Evolutionary conservation across 2,888 invertebrate genomes (phyloP), one percentile per base, ranked within the genome.

Genomic region (Taphrorychus bicolor): DNA sequence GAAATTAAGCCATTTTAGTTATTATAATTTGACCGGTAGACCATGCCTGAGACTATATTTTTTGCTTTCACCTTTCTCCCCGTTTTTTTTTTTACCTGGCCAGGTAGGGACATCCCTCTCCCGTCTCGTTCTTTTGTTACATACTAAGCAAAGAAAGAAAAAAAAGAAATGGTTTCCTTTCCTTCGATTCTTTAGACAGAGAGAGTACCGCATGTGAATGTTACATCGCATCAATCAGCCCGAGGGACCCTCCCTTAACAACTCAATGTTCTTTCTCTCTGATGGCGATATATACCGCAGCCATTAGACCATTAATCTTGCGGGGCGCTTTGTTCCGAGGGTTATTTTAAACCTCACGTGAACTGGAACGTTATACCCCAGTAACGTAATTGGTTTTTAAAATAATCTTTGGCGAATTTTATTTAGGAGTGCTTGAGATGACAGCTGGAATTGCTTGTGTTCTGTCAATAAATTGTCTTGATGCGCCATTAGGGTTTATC

Each of bases 251-350:
- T 73, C 73, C 75, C 73, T 73, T 75, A 75, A 75, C 74, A 75
- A 75, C 75, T 75, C 76, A 75, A 75, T 76, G 73, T 71, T 69
- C 71, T 72, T 73, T 73, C 74, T n/a, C n/a, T 76, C 76, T 73
- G 73, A 45, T 14, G 75, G 74, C 73, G 58, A 76, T 75, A 73
- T n/a, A n/a, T 74, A 72, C 73, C 73, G 75, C 74, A 74, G 75
- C 78, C 76, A 76, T 77, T 77, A 76, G 58, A 45, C n/a, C 76
- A 77, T 78, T 76, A 76, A 73, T 75, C 74, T 74, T 75, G 18
- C 45, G 57, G 69, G 66, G 66, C 66, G 63, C 69, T 72, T 77
- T 76, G 74, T 73, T 75, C 73, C 66, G 70, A 63, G 65, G 70
- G 72, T 22, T 70, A 74, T 77, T 77, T 73, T 75, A 72, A 74